phyloP scores from a whole-genome alignment of 2,797 vertebrate species.

The Leuciscus waleckii region DNA sequence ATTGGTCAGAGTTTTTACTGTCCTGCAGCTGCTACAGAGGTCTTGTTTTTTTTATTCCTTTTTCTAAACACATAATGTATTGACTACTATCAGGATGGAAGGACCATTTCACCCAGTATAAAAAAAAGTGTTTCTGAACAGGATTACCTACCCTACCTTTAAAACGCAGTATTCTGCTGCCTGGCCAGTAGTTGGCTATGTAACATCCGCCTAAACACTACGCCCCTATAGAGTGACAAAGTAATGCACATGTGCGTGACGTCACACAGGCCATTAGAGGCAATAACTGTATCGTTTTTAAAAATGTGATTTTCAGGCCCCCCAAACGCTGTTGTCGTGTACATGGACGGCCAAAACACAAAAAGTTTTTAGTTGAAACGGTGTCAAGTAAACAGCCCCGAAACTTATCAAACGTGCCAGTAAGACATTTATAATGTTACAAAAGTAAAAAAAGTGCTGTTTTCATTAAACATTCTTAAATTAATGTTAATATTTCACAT shows the following conservation, averaged over 20 bases:
- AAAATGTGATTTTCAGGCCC: neutral
- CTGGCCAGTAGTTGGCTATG: too few relatives aligned
- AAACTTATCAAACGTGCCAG: neutral
- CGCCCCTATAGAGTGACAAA: too few relatives aligned
- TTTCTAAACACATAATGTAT: too few relatives aligned
- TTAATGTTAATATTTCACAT: neutral
- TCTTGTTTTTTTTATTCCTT: too few relatives aligned
- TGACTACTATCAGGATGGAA: too few relatives aligned
- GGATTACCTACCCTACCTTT: too few relatives aligned
- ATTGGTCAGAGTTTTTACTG: too few relatives aligned
- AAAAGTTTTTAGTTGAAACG: neutral
- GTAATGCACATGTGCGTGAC: neutral
- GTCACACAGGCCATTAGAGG: too few relatives aligned
- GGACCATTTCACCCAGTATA: too few relatives aligned
- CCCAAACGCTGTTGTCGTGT: neutral
- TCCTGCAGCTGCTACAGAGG: too few relatives aligned
- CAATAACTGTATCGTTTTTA: neutral
- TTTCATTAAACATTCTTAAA: neutral
- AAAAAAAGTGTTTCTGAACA: too few relatives aligned
- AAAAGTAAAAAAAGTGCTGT: neutral
- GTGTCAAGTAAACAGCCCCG: neutral
- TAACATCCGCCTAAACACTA: neutral
- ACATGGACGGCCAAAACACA: neutral
- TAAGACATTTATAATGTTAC: neutral
- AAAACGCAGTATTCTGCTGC: too few relatives aligned